Percentiles rank a stretch among this genome's conserved stretches.
These are phyloP conservation scores for Steinernema scapterisci DNA, from an alignment of 2,888 invertebrate genomes.

Conservation along the genomic window DNA sequence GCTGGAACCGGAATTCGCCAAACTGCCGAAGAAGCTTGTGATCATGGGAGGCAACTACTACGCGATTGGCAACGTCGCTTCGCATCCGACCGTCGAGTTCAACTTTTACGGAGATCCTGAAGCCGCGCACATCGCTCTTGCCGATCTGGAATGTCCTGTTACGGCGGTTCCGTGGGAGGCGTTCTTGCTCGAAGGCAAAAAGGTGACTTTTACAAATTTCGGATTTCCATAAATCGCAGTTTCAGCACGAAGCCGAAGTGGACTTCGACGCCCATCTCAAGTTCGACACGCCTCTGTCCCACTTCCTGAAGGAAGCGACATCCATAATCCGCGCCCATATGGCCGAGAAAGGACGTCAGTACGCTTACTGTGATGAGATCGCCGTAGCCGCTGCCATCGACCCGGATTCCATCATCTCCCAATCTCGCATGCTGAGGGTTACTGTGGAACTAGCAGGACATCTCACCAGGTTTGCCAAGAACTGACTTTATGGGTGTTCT, in stretches of 20 bases:
- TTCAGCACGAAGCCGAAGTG: constrained; percentile 47
- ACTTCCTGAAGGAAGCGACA: constrained; percentile 44
- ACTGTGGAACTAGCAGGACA: constrained; percentile 58
- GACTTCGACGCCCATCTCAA: constrained; percentile 51
- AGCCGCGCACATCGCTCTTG: constrained; percentile 78
- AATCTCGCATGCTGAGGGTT: constrained; percentile 48
- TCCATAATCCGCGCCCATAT: constrained; percentile 19
- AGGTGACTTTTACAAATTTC: constrained; percentile 22
- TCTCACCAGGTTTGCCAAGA: constrained; percentile 45
- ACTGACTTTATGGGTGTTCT: neutral
- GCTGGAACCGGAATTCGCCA: constrained; percentile 68
- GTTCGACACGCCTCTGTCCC: constrained; percentile 41
- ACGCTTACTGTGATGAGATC: constrained; percentile 65
- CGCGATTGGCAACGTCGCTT: constrained; percentile 68
- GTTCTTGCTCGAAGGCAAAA: constrained; percentile 43
- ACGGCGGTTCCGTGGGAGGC: constrained; percentile 77
- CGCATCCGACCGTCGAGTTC: constrained; percentile 75
- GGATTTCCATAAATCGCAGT: neutral
- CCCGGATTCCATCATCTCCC: constrained; percentile 47
- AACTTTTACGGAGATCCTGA: constrained; percentile 81
- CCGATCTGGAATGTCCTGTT: constrained; percentile 73
- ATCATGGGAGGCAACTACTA: constrained; percentile 66
- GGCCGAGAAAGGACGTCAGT: constrained; percentile 38
- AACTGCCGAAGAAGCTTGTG: constrained; percentile 51
- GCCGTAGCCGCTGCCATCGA: constrained; percentile 67